phyloP scores from a whole-genome alignment of 2,113 vertebrate genomes.

The mouse (Mus musculus) region GRCm39 chr9:103445001-103445500 shows the following conservation, averaged over 20 bases:
- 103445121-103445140: background rate
- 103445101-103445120: background rate
- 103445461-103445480: background rate
- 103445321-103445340: too few relatives aligned
- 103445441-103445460: background rate
- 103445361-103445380: background rate
- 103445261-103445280: constrained; percentile 15
- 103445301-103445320: too few relatives aligned
- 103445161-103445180: background rate
- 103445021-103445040: background rate
- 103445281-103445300: background rate
- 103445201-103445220: constrained; percentile 21
- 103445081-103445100: background rate
- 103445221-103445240: background rate
- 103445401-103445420: background rate
- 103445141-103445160: background rate
- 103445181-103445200: background rate
- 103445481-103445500: background rate
- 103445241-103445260: background rate
- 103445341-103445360: background rate
- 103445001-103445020: background rate
- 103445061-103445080: background rate
- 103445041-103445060: too few relatives aligned
- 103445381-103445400: too few relatives aligned
- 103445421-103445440: background rate